Evolutionary conservation across 2,797 vertebrate genomes (phyloP).

Genomic region (Macroramphosus scolopax): DNA sequence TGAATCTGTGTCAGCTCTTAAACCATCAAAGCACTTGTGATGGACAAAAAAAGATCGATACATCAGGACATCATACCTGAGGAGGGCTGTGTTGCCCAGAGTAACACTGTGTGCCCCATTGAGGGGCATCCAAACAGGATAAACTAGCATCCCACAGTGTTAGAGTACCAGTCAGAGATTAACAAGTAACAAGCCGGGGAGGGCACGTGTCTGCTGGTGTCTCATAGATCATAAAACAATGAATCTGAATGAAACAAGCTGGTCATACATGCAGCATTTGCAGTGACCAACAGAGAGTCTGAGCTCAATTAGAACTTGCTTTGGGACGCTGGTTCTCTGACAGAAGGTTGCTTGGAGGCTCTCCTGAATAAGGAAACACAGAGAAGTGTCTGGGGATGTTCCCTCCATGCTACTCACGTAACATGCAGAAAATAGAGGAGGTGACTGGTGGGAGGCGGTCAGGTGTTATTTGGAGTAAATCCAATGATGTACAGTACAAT

Average conservation of each 20-base stretch:
- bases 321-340: constrained; percentile 70
- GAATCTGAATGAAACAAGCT: constrained; percentile 61
- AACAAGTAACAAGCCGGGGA: too few relatives aligned
- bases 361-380: constrained; percentile 64
- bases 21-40: constrained; percentile 37
- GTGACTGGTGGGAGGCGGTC: constrained; percentile 42
- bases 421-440: constrained; percentile 61
- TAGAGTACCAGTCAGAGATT: too few relatives aligned
- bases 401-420: constrained; percentile 73
- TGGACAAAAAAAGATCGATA: constrained; percentile 40
- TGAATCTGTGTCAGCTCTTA: too few relatives aligned
- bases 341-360: constrained; percentile 70
- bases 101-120: constrained; percentile 54
- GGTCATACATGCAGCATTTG: constrained; percentile 61
- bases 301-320: constrained; percentile 70
- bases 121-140: constrained; percentile 49
- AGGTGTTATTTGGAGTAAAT: constrained; percentile 66
- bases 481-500: constrained; percentile 50
- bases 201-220: too few relatives aligned
- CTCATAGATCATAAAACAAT: constrained; percentile 47
- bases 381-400: constrained; percentile 51
- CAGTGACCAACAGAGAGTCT: constrained; percentile 60
- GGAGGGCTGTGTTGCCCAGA: constrained; percentile 52
- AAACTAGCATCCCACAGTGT: constrained; percentile 57
- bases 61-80: constrained; percentile 31